Conservation (phyloP, 1,140 invertebrate species). For the Rhyzopertha dominica region DNA sequence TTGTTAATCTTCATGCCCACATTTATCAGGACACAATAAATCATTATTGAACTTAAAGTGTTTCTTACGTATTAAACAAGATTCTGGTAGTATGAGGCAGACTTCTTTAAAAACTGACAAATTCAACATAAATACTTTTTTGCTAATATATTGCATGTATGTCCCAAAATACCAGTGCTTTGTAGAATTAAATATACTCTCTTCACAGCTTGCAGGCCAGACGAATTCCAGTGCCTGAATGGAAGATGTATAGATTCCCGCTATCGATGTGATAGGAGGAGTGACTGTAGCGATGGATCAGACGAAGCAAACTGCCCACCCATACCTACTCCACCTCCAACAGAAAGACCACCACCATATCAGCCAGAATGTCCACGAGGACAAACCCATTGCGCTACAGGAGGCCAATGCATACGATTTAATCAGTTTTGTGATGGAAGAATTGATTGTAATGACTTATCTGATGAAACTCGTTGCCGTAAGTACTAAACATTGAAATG, state of each 20-base stretch:
- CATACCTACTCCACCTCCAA: constrained; percentile 23
- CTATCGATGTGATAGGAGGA: constrained; percentile 63
- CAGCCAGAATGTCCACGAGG: constrained; percentile 44
- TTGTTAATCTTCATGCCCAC: no score
- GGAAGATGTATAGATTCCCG: constrained; percentile 66
- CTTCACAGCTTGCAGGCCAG: constrained; percentile 55
- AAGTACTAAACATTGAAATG: no score
- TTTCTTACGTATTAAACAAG: no score
- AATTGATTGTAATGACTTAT: constrained; percentile 63
- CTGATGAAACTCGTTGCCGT: constrained; percentile 67
- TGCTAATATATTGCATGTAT: no score
- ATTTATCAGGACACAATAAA: no score
- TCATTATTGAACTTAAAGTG: no score
- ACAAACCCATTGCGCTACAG: constrained; percentile 50
- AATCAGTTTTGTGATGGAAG: constrained; percentile 58
- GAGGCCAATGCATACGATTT: constrained; percentile 49
- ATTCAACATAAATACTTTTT: no score
- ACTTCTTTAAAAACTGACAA: no score
- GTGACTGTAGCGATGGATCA: constrained; percentile 67
- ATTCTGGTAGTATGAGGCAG: no score
- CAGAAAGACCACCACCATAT: constrained; percentile 22
- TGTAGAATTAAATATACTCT: no score
- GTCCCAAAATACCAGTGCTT: no score
- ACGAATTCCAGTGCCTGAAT: constrained; percentile 75
- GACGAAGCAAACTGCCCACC: constrained; percentile 60